A percentile compares a stretch with the other conserved stretches of the same genome.
Conservation (phyloP, 2,888 invertebrate genomes). For the Leptarthrus brevirostris region DNA sequence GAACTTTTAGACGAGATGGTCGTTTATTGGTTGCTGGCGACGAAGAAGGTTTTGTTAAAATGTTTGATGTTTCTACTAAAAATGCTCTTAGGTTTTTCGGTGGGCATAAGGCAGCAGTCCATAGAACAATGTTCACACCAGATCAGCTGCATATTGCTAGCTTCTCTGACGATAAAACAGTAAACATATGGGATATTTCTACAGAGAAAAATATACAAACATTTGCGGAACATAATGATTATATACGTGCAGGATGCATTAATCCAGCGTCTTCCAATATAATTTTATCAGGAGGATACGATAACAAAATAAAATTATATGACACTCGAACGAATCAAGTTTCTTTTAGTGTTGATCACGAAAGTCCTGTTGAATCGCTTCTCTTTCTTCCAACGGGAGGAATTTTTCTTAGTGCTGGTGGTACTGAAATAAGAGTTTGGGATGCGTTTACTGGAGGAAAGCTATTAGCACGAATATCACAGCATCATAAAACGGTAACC, state of each 20-base stretch:
- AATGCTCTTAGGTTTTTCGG: slow-evolving; percentile 85
- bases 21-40: slow-evolving; percentile 88
- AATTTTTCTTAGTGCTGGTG: slow-evolving; percentile 91
- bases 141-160: slow-evolving; percentile 84
- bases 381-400: slow-evolving; percentile 90
- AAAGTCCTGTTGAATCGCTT: slow-evolving; percentile 88
- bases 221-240: slow-evolving; percentile 80
- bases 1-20: slow-evolving; percentile 83
- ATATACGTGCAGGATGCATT: slow-evolving; percentile 85
- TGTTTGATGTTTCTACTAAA: slow-evolving; percentile 89
- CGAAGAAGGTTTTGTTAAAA: slow-evolving; percentile 85
- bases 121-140: slow-evolving; percentile 83
- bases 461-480: slow-evolving; percentile 83
- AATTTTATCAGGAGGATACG: slow-evolving; percentile 88
- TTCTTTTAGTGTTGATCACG: slow-evolving; percentile 83
- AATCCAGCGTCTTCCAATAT: slow-evolving; percentile 82
- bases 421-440: slow-evolving; percentile 92
- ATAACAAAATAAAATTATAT: slow-evolving; percentile 87
- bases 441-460: slow-evolving; percentile 90
- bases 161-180: slow-evolving; percentile 91
- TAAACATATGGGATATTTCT: slow-evolving; percentile 91
- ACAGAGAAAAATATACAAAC: slow-evolving; percentile 78
- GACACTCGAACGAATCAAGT: slow-evolving; percentile 81
- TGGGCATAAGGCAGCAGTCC: slow-evolving; percentile 83
- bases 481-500: slow-evolving; percentile 97